phyloP scores from a whole-genome alignment of 2,888 invertebrate genomes.

The Lasius platythorax region DNA sequence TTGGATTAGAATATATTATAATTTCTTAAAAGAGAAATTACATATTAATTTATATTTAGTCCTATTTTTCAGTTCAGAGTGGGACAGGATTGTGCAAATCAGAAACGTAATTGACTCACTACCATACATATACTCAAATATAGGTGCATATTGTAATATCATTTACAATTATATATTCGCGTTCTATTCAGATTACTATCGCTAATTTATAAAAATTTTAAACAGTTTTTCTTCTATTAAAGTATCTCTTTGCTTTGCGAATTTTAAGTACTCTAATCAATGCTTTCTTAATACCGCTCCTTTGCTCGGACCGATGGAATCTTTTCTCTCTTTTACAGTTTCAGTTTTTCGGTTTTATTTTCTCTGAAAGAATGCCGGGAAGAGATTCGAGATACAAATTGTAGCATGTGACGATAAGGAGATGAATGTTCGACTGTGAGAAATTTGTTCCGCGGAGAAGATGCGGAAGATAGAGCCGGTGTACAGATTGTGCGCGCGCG shows the following conservation, averaged over 20 bases:
- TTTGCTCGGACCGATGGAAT: not conserved
- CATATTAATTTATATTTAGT: too few species aligned
- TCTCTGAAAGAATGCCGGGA: not conserved
- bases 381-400: conserved; percentile 1
- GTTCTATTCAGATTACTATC: not conserved
- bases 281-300: not conserved
- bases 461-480: conserved; percentile 36
- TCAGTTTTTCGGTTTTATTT: conserved; percentile 8
- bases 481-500: not conserved
- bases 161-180: not conserved
- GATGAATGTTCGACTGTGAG: conserved; percentile 40
- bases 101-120: too few species aligned
- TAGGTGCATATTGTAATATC: not conserved
- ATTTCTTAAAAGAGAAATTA: too few species aligned
- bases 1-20: too few species aligned
- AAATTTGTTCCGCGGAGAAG: conserved; percentile 28
- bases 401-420: conserved; percentile 40
- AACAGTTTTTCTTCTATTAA: not conserved
- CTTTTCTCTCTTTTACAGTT: not conserved
- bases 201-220: not conserved
- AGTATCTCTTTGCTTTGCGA: not conserved
- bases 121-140: too few species aligned
- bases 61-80: too few species aligned
- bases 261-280: conserved; percentile 8
- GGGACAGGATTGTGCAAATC: too few species aligned